Evolutionary conservation across 1,140 invertebrate species (phyloP), one percentile per base, ranked within the genome.

Genomic region (Plectrocnemia conspersa): DNA sequence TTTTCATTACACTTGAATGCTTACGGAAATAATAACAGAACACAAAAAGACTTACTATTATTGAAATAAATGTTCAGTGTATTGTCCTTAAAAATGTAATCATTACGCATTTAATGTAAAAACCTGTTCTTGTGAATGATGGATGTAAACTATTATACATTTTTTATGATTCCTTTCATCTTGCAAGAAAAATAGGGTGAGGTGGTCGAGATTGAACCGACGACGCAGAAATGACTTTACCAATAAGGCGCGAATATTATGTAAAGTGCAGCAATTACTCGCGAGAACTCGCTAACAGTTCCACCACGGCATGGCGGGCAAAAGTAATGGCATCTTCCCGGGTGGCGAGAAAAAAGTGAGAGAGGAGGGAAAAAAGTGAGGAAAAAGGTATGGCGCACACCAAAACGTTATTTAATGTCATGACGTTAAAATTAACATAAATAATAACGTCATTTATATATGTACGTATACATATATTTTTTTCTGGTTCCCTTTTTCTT

Each of bases 371-470:
- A 38, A 38, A 2, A 19, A 16, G 10, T 32, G 27, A 33, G 29
- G 36, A 24, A 50, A 48, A 57, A 61, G 59, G 59, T 61, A 61
- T 52, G 50, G 53, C 54, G 59, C 59, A 56, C 54, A 47, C 41
- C 41, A 58, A 61, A 58, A 54, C 59, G 59, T 54, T 58, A 57
- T 61, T 61, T 57, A 61, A 61, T 61, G 55, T 61, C 52, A 33
- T 52, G 52, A 52, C 59, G 59, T 57, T 61, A 58, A 58, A 61
- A 61, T 61, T 61, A 61, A 61, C 59, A 61, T 61, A 61, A 58
- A 61, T 61, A 61, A 61, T 61, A 61, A 61, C 55, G 59, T 61
- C 59, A 58, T 61, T 61, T 61, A 55, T 61, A 61, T 61, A n/a
- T n/a, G n/a, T n/a, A n/a, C n/a, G n/a, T n/a, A n/a, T n/a, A n/a